Evolutionary conservation across 2,113 vertebrate genomes (phyloP).

Genomic region (Etheostoma cragini): DNA sequence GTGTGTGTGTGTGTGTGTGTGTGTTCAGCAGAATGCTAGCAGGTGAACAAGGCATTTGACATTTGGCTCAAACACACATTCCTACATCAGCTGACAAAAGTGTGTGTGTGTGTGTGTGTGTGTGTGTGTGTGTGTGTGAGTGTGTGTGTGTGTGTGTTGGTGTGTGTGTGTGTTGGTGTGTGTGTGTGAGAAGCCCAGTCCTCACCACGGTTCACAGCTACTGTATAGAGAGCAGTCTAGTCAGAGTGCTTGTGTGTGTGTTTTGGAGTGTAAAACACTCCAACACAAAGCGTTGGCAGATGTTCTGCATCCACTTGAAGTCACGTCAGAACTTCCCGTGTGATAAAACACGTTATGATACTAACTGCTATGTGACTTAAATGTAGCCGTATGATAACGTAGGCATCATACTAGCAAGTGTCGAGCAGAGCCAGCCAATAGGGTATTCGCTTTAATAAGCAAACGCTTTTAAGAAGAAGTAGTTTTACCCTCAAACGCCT

Average conservation of each 20-base stretch:
- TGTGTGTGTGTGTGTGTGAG: constrained; percentile 26
- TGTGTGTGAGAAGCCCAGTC: constrained; percentile 21
- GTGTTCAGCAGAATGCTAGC: constrained; percentile 51
- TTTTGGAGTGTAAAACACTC: neutral
- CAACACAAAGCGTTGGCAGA: neutral
- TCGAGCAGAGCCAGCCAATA: neutral
- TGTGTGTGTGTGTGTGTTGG: constrained; percentile 4
- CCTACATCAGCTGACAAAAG: constrained; percentile 74
- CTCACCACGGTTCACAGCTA: neutral
- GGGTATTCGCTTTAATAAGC: neutral
- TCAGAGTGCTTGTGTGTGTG: neutral
- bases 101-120: constrained; percentile 8
- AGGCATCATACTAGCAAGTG: neutral
- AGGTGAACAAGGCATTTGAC: constrained; percentile 75
- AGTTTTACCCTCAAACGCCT: neutral
- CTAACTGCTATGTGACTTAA: neutral
- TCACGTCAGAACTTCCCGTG: neutral
- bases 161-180: neutral
- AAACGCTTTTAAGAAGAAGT: neutral
- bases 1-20: constrained; percentile 8
- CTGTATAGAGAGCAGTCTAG: neutral
- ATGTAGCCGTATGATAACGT: neutral
- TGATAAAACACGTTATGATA: neutral
- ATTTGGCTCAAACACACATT: constrained; percentile 68
- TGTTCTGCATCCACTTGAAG: neutral